Conservation (phyloP, 2,113 vertebrate genomes). For the Chloropsis hardwickii region DNA sequence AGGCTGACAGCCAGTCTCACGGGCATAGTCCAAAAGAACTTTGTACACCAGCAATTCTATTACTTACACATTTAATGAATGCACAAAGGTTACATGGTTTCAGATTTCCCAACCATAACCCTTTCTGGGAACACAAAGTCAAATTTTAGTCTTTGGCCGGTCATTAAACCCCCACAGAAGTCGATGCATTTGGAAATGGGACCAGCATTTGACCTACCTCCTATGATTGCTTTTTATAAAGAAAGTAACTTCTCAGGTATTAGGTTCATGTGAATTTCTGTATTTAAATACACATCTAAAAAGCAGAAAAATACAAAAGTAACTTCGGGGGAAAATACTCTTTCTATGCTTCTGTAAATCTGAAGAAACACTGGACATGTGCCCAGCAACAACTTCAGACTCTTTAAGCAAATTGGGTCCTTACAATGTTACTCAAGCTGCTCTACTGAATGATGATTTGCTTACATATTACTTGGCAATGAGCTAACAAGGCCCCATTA, state of each 20-base stretch:
- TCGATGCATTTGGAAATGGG: background rate
- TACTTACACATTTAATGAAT: background rate
- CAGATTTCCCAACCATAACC: background rate
- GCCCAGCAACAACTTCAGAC: background rate
- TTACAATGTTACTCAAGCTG: background rate
- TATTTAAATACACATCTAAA: background rate
- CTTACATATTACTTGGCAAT: background rate
- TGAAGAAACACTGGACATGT: background rate
- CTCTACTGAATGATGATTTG: background rate
- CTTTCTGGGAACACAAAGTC: background rate
- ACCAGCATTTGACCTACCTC: background rate
- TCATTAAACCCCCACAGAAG: background rate
- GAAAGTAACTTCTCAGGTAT: background rate
- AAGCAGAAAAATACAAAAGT: background rate
- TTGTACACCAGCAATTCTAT: background rate
- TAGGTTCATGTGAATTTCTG: background rate
- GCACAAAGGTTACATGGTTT: background rate
- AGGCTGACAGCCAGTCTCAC: background rate
- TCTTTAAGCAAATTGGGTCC: background rate
- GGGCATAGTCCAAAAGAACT: background rate
- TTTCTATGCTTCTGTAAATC: background rate
- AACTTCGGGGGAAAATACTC: background rate
- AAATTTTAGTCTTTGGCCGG: background rate
- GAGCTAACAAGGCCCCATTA: background rate
- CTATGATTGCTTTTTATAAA: background rate